Evolutionary conservation across 2,113 vertebrate species (phyloP).

Genomic region (Addax nasomaculatus): DNA sequence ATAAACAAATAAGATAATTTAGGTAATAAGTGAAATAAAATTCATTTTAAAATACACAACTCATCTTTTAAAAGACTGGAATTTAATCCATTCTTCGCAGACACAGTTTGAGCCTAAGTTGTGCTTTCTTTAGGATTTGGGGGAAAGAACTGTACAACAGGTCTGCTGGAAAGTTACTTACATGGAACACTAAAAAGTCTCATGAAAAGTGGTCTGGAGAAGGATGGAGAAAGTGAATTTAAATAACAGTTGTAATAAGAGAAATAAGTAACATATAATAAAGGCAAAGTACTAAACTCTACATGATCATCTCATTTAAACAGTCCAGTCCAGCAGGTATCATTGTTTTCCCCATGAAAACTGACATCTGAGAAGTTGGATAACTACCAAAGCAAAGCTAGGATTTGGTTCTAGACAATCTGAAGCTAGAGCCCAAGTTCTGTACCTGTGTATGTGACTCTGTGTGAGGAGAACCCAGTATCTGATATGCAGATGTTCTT

Average conservation of each 20-base stretch:
- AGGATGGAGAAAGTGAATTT: background rate
- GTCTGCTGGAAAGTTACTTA: background rate
- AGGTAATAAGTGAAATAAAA: background rate
- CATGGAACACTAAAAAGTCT: background rate
- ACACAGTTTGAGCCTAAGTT: background rate
- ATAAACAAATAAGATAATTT: background rate
- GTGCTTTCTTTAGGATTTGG: background rate
- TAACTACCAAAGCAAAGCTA: background rate
- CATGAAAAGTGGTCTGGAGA: background rate
- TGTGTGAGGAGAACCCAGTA: rapidly evolving
- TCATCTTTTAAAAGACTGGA: background rate
- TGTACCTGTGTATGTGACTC: background rate
- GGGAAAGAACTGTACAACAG: background rate
- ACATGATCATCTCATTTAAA: background rate
- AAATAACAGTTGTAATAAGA: background rate
- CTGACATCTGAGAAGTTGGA: background rate
- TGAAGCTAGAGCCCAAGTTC: background rate
- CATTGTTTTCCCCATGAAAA: background rate
- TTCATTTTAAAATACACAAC: background rate
- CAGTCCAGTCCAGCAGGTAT: background rate
- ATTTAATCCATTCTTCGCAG: background rate
- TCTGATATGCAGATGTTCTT: background rate
- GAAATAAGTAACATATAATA: background rate
- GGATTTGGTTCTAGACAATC: background rate
- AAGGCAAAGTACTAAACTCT: background rate